phyloP scores from a whole-genome alignment of 2,113 vertebrate genomes.

The Microtus richardsoni region DNA sequence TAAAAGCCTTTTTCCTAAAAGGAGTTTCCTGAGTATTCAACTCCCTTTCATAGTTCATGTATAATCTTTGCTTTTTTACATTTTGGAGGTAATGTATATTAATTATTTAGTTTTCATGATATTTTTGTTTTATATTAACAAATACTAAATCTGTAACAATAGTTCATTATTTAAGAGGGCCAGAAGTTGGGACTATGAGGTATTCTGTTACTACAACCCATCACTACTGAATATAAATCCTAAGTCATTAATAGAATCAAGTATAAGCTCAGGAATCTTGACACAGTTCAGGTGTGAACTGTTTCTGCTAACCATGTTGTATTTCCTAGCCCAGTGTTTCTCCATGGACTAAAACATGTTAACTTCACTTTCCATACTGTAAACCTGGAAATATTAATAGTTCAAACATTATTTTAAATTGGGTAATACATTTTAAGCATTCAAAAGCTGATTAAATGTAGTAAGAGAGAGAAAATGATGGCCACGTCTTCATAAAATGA shows the following conservation, averaged over 20 bases:
- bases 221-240: not conserved
- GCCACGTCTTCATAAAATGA: not conserved
- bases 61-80: not conserved
- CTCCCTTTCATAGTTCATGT: not conserved
- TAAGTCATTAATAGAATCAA: not conserved
- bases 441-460: not conserved
- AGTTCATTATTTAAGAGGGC: too few relatives aligned
- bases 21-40: not conserved
- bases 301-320: not conserved
- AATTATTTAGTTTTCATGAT: not conserved
- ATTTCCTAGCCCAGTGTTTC: slow-evolving; percentile 18
- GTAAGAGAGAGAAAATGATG: not conserved
- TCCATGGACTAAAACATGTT: not conserved
- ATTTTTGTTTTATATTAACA: not conserved
- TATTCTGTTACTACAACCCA: too few relatives aligned
- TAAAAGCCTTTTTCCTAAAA: not conserved
- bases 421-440: not conserved
- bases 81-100: not conserved
- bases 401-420: not conserved
- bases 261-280: not conserved
- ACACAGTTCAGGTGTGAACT: not conserved
- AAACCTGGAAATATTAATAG: not conserved
- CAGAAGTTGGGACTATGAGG: too few relatives aligned
- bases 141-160: not conserved
- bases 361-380: not conserved